These are phyloP conservation scores for Stylophora pistillata DNA, from an alignment of 64 coral and sea anemone species.

Conservation along the genomic window DNA sequence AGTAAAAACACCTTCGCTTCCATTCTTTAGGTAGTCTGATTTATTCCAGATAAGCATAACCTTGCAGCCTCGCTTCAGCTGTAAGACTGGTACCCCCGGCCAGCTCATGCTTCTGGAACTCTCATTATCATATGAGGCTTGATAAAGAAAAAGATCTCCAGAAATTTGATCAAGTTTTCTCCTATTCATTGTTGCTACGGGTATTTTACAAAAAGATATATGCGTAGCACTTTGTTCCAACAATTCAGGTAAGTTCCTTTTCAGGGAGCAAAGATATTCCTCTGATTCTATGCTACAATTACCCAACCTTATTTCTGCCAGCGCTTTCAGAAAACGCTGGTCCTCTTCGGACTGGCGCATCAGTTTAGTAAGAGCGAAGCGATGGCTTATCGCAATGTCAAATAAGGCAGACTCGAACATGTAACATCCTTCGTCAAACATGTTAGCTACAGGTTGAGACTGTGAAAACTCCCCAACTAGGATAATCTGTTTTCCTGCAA, in stretches of 20 bases:
- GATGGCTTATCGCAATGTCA: neutral
- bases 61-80: constrained; percentile 36
- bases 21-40: neutral
- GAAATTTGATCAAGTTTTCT: constrained; percentile 24
- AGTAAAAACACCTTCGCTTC: neutral
- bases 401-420: constrained; percentile 33
- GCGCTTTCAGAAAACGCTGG: neutral
- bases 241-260: neutral
- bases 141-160: constrained; percentile 1
- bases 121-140: constrained; percentile 23
- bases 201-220: constrained; percentile 41
- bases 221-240: constrained; percentile 15
- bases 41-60: constrained; percentile 40
- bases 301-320: constrained; percentile 34
- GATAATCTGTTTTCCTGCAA: constrained; percentile 29
- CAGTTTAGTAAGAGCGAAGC: constrained; percentile 9
- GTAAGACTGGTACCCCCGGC: constrained; percentile 23
- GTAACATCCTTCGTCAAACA: constrained; percentile 14
- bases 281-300: constrained; percentile 8
- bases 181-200: constrained; percentile 14
- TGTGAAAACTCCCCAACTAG: constrained; percentile 50
- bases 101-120: constrained; percentile 33
- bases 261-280: constrained; percentile 14
- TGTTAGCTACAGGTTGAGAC: constrained; percentile 30
- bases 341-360: constrained; percentile 41